Base-by-base conservation (phyloP, 2,113 vertebrate species). In the Paraplagusia blochii region DNA sequence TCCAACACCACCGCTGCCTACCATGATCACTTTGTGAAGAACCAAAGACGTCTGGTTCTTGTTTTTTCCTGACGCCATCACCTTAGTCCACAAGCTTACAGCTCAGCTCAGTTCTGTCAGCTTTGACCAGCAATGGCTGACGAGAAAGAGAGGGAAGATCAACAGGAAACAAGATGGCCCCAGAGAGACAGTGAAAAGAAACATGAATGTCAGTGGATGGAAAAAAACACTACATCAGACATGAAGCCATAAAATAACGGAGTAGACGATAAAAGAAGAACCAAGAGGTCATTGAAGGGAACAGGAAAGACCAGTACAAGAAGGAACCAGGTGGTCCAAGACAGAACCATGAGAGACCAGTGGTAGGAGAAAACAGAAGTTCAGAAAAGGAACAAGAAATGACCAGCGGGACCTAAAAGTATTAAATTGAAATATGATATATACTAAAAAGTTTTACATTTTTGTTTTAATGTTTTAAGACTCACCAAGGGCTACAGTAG, bases 1-100 rank as follows among this genome's bases (percentile, higher is more conserved):
- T 0, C 89, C 90, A 19, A 91, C 89, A 0, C 89, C 90, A 0
- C 90, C 90, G 4, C 89, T 90, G 69, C 90, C 89, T 63, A 91
- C 89, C 90, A 90, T 90, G 79, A 91, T 89, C 40, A 90, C 89
- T 71, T 91, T 90, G 46, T 91, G 90, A n/a, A 91, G 85, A 3
- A 45, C 88, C 82, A 91, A 80, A 5, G 90, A 90, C 2, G 78
- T 85, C 81, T 89, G 89, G 80, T 55, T 84, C 71, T 88, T 90
- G 65, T 69, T 85, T 79, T 90, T 90, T 0, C 82, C 67, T 8
- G 87, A 81, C 14, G 90, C 76, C 90, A 90, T 91, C 76, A 48
- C 55, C 4, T 18, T 19, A n/a, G 59, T 17, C 50, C 49, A 44
- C 22, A 2, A 11, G 43, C 38, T 43, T 44, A 46, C 43, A 38